These are phyloP conservation scores for Aleiodes alternator DNA, from an alignment of 2,888 invertebrate genomes.

Conservation along the genomic window DNA sequence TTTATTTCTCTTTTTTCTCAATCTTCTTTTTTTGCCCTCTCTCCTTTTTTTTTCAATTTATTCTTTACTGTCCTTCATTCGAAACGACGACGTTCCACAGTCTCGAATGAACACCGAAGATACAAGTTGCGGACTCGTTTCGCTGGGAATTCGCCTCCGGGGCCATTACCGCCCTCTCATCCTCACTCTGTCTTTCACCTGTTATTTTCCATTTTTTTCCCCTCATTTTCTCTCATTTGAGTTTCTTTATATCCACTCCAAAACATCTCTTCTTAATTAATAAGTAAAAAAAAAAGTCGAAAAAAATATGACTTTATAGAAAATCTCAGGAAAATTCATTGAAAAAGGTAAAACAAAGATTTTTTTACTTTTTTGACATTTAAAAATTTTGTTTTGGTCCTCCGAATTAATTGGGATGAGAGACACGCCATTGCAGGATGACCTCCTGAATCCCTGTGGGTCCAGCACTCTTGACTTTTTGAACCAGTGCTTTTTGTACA, in stretches of 20 bases:
- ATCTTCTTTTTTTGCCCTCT: not conserved
- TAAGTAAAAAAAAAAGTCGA: not conserved
- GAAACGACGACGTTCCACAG: slow-evolving; percentile 48
- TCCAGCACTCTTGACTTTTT: slow-evolving; percentile 61
- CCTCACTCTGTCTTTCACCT: slow-evolving; percentile 36
- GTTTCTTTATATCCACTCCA: not conserved
- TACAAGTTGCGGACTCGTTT: slow-evolving; percentile 56
- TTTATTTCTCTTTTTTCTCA: not conserved
- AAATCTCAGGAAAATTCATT: not conserved
- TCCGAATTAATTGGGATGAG: too few species aligned
- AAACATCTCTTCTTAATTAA: not conserved
- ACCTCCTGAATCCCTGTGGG: slow-evolving; percentile 53
- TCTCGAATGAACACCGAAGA: slow-evolving; percentile 50
- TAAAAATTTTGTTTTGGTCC: not conserved
- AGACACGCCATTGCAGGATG: slow-evolving; percentile 64
- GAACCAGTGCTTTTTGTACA: slow-evolving; percentile 61
- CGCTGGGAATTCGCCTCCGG: slow-evolving; percentile 64
- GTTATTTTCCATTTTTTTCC: slow-evolving; percentile 51
- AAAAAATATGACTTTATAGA: too few species aligned
- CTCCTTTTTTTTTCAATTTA: slow-evolving; percentile 6
- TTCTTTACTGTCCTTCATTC: slow-evolving; percentile 38
- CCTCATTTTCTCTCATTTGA: slow-evolving; percentile 58
- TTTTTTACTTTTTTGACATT: not conserved
- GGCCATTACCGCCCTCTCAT: slow-evolving; percentile 60
- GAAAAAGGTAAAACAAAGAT: not conserved